Evolutionary conservation across 1,140 invertebrate species (phyloP), one percentile per base, ranked within the genome.

Genomic region (Solenopsis invicta): DNA sequence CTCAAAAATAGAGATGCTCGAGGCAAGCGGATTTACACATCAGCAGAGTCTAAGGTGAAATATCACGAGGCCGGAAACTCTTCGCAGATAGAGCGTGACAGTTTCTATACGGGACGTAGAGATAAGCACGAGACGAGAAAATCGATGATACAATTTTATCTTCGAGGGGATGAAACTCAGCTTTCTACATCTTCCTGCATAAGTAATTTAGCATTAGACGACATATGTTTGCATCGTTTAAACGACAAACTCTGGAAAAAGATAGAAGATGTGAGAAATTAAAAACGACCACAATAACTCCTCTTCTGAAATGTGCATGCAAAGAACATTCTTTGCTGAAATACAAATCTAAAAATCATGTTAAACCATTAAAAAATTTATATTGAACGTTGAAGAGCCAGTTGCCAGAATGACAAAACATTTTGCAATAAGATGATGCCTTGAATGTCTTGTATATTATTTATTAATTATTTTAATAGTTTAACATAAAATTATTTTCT

Each of bases 81-180:
- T 29, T 41, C 13, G 21, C 56, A n/a, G 56, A 62, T 64, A 74
- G 9, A 74, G 29, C 6, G 75, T 77, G 48, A 77, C 41, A 76
- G 37, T 64, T 77, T 77, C 41, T 77, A 21, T 10, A 62, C 21
- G 12, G 12, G 0, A 61, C 41, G 21, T 21, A 18, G 37, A 76
- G 75, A 77, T 48, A 77, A 77, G 24, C 16, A 77, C 16, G n/a
- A 52, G n/a, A n/a, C 4, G 56, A 62, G 5, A 8, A 21, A 24
- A 62, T 77, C 37, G 24, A 77, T 59, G 13, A 76, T 13, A 48
- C 21, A 6, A 4, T 45, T 59, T 76, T 45, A 45, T 64, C 21
- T 76, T 2, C 54, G 54, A 61, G 16, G 21, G 16, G 18, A 74
- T 10, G 37, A 54, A 64, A 34, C 4, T 5, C 18, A 13, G 4